Evolutionary conservation across 2,113 vertebrate genomes (phyloP).

Genomic region (Oncorhynchus tshawytscha): DNA sequence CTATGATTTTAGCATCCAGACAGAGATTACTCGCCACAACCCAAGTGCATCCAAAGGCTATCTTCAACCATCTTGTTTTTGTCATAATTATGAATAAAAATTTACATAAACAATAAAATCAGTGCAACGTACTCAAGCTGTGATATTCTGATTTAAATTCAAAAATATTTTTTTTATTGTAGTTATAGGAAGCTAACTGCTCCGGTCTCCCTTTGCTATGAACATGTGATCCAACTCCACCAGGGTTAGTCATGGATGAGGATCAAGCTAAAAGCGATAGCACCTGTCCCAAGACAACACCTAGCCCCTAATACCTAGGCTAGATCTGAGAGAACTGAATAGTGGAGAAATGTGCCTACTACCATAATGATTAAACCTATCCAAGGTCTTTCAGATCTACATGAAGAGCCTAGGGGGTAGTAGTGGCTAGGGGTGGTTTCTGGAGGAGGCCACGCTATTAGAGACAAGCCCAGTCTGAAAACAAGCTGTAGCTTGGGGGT

Average conservation of each 20-base stretch:
- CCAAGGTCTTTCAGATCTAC: constrained; percentile 43
- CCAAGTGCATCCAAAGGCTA: constrained; percentile 72
- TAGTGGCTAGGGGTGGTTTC: constrained; percentile 26
- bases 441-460: too few species aligned
- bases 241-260: constrained; percentile 33
- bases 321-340: too few species aligned
- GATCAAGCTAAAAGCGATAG: background rate
- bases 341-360: constrained; percentile 1
- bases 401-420: constrained; percentile 45
- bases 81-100: constrained; percentile 35
- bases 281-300: constrained; percentile 27
- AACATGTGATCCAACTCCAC: constrained; percentile 20
- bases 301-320: constrained; percentile 38
- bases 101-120: constrained; percentile 49
- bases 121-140: constrained; percentile 81
- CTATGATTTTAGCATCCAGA: constrained; percentile 83
- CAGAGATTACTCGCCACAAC: constrained; percentile 54
- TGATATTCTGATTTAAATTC: constrained; percentile 68
- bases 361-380: constrained; percentile 28
- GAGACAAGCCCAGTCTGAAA: too few species aligned
- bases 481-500: too few species aligned
- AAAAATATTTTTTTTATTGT: constrained; percentile 38
- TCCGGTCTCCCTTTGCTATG: constrained; percentile 13
- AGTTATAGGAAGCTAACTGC: constrained; percentile 33
- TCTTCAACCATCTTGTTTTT: constrained; percentile 44